These are phyloP conservation scores for Eupsittula cactorum DNA, from an alignment of 2,113 vertebrate genomes.

Conservation along the genomic window DNA sequence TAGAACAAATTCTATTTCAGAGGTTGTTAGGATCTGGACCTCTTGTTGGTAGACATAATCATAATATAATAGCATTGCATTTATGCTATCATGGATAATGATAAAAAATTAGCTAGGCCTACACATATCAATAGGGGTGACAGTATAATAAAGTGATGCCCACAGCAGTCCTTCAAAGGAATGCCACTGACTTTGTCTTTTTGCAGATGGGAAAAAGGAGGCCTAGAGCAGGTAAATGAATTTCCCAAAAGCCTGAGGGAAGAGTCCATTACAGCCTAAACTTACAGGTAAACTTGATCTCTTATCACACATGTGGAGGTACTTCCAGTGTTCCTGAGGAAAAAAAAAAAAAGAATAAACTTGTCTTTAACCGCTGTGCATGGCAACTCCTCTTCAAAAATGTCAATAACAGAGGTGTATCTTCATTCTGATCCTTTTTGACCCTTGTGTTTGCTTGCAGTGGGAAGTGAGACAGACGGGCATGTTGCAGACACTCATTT, in stretches of 20 bases:
- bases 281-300: neutral
- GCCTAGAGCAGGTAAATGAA: neutral
- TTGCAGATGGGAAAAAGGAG: neutral
- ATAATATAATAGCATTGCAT: neutral
- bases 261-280: neutral
- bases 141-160: neutral
- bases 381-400: neutral
- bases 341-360: neutral
- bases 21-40: neutral
- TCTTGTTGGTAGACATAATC: neutral
- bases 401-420: neutral
- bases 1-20: neutral
- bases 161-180: neutral
- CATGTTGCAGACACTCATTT: neutral
- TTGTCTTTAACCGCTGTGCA: neutral
- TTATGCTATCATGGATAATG: neutral
- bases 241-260: neutral
- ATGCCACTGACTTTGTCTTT: neutral
- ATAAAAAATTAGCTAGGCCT: neutral
- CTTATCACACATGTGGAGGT: neutral
- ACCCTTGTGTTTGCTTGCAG: neutral
- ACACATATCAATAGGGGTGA: neutral
- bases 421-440: neutral
- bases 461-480: fast-evolving
- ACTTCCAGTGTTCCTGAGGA: neutral